Evolutionary conservation across 2,888 invertebrate species (phyloP), one percentile per base, ranked within the genome.

Genomic region (Drosophila diplacantha): DNA sequence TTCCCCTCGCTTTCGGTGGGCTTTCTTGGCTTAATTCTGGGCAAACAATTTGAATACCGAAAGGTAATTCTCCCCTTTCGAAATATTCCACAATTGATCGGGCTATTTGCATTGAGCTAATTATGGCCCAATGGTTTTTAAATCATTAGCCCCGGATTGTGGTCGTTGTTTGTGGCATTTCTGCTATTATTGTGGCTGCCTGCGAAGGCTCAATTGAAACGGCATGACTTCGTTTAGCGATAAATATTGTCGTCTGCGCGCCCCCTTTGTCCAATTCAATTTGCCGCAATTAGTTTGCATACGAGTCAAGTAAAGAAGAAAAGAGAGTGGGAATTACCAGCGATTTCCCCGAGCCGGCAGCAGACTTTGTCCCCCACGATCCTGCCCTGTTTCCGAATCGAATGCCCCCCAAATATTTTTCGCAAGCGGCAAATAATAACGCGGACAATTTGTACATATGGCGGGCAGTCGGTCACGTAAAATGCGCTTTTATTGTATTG

Each of bases 191-290:
- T 35, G 50, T 46, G 56, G 58, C 63, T 63, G 57, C 51, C 63
- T 57, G 68, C 56, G 65, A 64, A 50, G 53, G 52, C 72, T 82
- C 84, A 84, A 84, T 84, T 84, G 84, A 72, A 81, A 81, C 74
- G 80, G 84, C 84, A 84, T 84, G 84, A 84, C 84, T 84, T 84
- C 83, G 83, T 84, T 84, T 84, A 84, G 84, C 74, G 79, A 76
- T 77, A 72, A 64, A 82, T 75, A 72, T 68, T 67, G 70, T 74
- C 58, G 70, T 67, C 60, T 58, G 53, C 29, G 60, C 29, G 58
- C 58, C 58, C 56, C 35, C 49, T 73, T 63, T 63, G 66, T 74
- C 69, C 78, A 81, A 81, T 81, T 81, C 69, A 81, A 81, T 81
- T 80, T 81, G 71, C 67, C 75, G 77, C 79, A 80, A 80, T 80